Evolutionary conservation across 35 echinoderm and acorn worm species (phyloP), one percentile per base, ranked within the genome.

Genomic region (Holothuria glaberrima): DNA sequence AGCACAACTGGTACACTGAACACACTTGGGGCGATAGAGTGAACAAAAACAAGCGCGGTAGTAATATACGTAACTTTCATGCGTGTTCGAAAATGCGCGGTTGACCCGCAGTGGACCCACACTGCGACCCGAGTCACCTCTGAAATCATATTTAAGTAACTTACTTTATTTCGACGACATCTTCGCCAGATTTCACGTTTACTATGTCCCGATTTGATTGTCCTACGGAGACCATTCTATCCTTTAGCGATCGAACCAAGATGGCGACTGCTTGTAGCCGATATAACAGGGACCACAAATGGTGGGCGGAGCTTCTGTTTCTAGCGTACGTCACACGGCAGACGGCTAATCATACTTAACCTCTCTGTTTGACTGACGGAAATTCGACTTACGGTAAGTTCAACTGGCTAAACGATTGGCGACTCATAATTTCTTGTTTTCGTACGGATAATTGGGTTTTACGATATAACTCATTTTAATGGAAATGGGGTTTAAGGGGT

Each of bases 71-170:
- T 48, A n/a, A 48, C 50, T 78, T 54, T 54, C 50, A 78, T 50
- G 74, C 74, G 74, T 78, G 74, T 78, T 54, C 74, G 44, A 78
- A 78, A 78, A 78, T 78, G 74, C 74, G 74, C 74, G 74, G 74
- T 78, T 78, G 74, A 78, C 74, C 74, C 74, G 74, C 38, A n/a
- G 9, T 78, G 74, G 74, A 78, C 74, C 74, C 74, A 33, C 38
- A 24, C 27, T 48, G 45, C 38, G 74, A 78, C 38, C 41, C 41
- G 74, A 24, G 74, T 48, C 44, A 41, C 38, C 19, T 20, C 26
- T 3, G 50, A 78, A 78, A n/a, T 78, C 20, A 18, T 78, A n/a
- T 48, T 26, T 9, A 50, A 48, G 74, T 48, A 9, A 78, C 74
- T 78, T 78, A 78, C 74, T 48, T n/a, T 22, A 13, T 48, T 48